These are phyloP conservation scores for Dinocampus coccinellae DNA, from an alignment of 2,888 invertebrate species.

Conservation along the genomic window DNA sequence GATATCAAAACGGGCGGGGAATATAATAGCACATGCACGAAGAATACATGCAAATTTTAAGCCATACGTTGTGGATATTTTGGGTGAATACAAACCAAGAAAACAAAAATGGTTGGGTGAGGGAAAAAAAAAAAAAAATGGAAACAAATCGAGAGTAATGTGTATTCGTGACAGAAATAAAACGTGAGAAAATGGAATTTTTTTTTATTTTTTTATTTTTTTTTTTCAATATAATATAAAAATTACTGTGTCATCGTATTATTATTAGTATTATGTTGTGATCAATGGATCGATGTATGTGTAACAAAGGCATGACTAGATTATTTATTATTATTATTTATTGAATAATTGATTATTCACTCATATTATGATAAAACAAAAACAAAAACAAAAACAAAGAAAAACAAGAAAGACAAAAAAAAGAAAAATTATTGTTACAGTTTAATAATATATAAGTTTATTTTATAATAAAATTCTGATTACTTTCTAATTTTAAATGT, in stretches of 20 bases:
- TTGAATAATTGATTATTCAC: no score
- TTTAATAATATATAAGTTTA: neutral
- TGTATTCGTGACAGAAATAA: neutral
- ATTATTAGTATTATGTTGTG: no score
- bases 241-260: neutral
- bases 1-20: conserved; percentile 65
- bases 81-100: conserved; percentile 16
- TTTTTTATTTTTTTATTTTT: neutral
- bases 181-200: neutral
- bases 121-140: neutral
- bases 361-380: no score
- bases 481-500: neutral
- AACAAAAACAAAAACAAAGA: no score
- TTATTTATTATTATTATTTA: no score
- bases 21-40: conserved; percentile 79
- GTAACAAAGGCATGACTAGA: conserved; percentile 25
- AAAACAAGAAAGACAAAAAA: no score
- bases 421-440: neutral
- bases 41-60: conserved; percentile 69
- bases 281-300: no score
- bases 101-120: neutral
- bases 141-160: neutral
- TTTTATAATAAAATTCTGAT: neutral
- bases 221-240: no score
- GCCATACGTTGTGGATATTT: conserved; percentile 20